Base-by-base conservation (phyloP, 2,888 invertebrate genomes). In the Phyto melanocephala region DNA sequence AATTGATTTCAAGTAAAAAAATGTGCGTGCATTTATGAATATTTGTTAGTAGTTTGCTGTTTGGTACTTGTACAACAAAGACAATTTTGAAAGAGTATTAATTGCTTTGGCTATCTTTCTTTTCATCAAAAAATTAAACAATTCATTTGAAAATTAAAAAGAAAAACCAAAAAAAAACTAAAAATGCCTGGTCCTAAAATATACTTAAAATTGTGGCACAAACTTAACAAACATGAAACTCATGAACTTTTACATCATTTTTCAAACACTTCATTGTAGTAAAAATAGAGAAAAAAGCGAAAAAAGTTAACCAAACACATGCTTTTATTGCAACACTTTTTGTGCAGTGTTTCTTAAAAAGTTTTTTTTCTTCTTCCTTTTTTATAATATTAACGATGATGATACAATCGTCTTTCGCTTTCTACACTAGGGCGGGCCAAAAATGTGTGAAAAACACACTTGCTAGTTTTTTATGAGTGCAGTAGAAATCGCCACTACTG, bases 351-450 rank as follows among this genome's bases (percentile, higher is more conserved):
- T 54, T 60, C 22, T 35, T 22, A 11, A 22, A 24, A 68, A 13
- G 3, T 17, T 28, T 58, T 63, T 54, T 28, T 54, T n/a, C n/a
- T 28, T 11, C 63, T 67, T 67, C 28, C 10, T 42, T 60, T 62
- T 62, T 37, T 40, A 58, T 22, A 33, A 72, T 72, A 52, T 79
- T 50, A 42, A 72, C 60, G 72, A 67, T 67, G 65, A 47, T 71
- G 70, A 63, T 71, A 47, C 56, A 58, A 42, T 72, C 33, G 60
- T 60, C 65, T 52, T 20, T 60, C n/a, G n/a, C n/a, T n/a, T n/a
- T n/a, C n/a, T n/a, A n/a, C n/a, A n/a, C n/a, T n/a, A n/a, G n/a
- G n/a, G n/a, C n/a, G n/a, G n/a, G n/a, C n/a, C n/a, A n/a, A n/a
- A n/a, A n/a, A n/a, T n/a, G n/a, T n/a, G n/a, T n/a, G n/a, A n/a